phyloP scores from a whole-genome alignment of 2,113 vertebrate genomes.

The Diadophis punctatus region DNA sequence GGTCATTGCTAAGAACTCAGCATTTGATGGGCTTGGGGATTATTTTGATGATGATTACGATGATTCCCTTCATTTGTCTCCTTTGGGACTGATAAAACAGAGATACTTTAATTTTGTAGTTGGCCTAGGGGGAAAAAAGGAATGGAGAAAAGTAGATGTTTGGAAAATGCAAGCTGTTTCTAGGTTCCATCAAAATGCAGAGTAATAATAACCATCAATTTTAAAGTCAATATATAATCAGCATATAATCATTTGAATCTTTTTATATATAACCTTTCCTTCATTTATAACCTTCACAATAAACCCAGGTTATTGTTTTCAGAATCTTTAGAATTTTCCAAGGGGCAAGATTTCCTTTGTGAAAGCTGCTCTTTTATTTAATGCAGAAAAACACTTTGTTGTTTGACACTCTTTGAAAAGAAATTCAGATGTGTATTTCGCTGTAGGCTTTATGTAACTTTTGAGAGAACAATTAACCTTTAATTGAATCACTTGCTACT shows the following conservation, averaged over 20 bases:
- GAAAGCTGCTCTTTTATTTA: background rate
- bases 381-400: slow-evolving; percentile 1
- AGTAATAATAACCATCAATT: background rate
- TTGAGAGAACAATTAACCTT: slow-evolving; percentile 16
- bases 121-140: background rate
- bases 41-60: background rate
- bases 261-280: background rate
- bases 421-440: background rate
- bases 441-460: slow-evolving; percentile 19
- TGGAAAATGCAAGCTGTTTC: background rate
- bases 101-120: background rate
- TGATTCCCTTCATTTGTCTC: background rate
- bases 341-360: background rate
- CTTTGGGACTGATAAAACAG: background rate
- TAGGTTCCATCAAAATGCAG: background rate
- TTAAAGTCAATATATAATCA: background rate
- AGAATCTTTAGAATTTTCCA: background rate
- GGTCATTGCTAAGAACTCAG: background rate
- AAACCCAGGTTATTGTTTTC: background rate
- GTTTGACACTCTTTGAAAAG: background rate
- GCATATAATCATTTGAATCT: background rate
- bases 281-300: background rate
- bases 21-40: background rate
- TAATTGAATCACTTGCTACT: slow-evolving; percentile 6
- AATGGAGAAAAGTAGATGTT: background rate